Evolutionary conservation across 2,113 vertebrate species (phyloP).

Genomic region (Cyphomyrus discorhynchus): DNA sequence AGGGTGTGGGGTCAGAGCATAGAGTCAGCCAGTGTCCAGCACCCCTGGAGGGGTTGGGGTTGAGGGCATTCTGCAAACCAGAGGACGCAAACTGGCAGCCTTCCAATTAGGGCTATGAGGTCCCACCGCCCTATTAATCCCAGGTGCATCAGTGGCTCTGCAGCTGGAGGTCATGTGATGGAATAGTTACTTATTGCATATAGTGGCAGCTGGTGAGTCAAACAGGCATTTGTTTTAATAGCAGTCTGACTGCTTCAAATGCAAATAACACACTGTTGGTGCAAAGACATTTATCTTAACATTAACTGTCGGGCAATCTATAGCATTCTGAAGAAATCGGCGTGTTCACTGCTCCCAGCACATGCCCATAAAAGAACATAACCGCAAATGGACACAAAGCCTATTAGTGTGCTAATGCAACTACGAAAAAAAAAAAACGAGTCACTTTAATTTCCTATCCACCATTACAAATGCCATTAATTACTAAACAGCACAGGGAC

Average conservation of each 20-base stretch:
- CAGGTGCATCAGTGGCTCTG: background rate
- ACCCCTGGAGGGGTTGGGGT: background rate
- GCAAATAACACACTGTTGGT: background rate
- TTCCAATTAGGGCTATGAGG: background rate
- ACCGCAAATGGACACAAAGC: background rate
- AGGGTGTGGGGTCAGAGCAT: background rate
- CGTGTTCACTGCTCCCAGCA: background rate
- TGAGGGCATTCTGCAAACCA: background rate
- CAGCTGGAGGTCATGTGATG: background rate
- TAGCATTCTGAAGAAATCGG: background rate
- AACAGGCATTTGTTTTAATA: background rate
- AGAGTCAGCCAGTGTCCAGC: background rate
- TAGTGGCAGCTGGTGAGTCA: background rate
- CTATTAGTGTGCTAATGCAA: background rate
- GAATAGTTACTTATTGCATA: background rate
- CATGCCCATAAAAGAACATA: background rate
- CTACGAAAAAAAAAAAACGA: background rate
- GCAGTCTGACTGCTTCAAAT: background rate
- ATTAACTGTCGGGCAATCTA: background rate
- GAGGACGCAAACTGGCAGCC: background rate
- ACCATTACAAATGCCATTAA: background rate
- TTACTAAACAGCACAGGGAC: background rate
- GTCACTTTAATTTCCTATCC: constrained; percentile 1
- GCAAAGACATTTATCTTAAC: background rate
- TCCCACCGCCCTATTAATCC: background rate